phyloP scores from a whole-genome alignment of 1,140 invertebrate species.

The Diploscapter pachys region DNA sequence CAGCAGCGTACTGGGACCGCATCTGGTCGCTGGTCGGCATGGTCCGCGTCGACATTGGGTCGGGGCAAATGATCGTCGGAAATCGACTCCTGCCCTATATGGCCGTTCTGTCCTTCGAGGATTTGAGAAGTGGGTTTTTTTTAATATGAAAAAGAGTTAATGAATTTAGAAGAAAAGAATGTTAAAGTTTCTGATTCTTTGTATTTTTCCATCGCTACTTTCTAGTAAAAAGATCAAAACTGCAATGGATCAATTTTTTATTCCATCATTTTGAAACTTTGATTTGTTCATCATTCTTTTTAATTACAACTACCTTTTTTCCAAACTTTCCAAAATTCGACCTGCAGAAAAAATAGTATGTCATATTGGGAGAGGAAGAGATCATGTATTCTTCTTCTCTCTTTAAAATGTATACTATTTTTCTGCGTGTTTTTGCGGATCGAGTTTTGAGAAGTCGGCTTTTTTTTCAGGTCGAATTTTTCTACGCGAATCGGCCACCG shows the following conservation, averaged over 20 bases:
- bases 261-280: too few species aligned
- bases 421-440: not conserved
- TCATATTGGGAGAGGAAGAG: too few species aligned
- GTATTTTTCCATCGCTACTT: too few species aligned
- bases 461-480: constrained; percentile 46
- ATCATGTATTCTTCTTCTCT: too few species aligned
- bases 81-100: constrained; percentile 89
- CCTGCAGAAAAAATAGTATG: too few species aligned
- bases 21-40: constrained; percentile 95
- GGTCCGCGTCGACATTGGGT: constrained; percentile 87
- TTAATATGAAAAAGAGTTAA: not conserved
- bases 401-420: too few species aligned
- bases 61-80: constrained; percentile 88
- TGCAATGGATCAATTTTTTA: too few species aligned
- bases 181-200: too few species aligned
- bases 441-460: not conserved
- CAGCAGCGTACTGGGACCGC: constrained; percentile 62
- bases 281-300: too few species aligned
- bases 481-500: constrained; percentile 77
- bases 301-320: too few species aligned
- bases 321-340: too few species aligned
- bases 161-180: not conserved
- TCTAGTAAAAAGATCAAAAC: too few species aligned
- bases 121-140: constrained; percentile 41
- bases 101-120: constrained; percentile 81